A percentile compares a stretch with the other conserved stretches of the same genome.
Conservation (phyloP, 2,888 invertebrate genomes). For the Spialia ferax region DNA sequence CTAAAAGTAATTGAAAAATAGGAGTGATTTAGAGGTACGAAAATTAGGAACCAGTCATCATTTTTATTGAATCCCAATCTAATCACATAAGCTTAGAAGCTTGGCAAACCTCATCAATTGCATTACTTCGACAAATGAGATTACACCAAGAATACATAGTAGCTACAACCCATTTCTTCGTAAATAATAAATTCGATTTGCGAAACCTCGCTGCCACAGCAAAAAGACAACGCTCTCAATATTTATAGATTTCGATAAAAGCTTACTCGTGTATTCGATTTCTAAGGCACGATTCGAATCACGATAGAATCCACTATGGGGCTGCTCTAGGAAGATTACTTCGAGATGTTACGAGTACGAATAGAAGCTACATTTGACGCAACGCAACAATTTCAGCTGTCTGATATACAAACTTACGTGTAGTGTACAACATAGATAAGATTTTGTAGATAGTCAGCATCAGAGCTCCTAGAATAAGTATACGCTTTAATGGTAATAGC, state of each 20-base stretch:
- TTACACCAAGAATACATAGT: conserved; percentile 18
- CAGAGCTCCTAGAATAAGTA: no score
- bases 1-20: neutral
- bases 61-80: neutral
- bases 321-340: neutral
- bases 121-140: conserved; percentile 24
- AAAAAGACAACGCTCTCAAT: conserved; percentile 19
- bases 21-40: no score
- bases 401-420: neutral
- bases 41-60: neutral
- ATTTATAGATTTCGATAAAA: conserved; percentile 16
- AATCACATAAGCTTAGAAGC: conserved; percentile 8
- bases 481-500: no score
- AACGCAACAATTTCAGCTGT: neutral
- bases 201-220: conserved; percentile 1
- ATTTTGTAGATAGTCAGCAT: no score
- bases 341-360: no score
- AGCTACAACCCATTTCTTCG: conserved; percentile 10
- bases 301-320: conserved; percentile 1
- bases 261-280: conserved; percentile 4
- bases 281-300: neutral
- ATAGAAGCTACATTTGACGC: neutral
- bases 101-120: conserved; percentile 12
- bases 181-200: conserved; percentile 33
- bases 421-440: neutral